Evolutionary conservation across 2,888 invertebrate genomes (phyloP).

Genomic region (Pachycephus smyrnensis): DNA sequence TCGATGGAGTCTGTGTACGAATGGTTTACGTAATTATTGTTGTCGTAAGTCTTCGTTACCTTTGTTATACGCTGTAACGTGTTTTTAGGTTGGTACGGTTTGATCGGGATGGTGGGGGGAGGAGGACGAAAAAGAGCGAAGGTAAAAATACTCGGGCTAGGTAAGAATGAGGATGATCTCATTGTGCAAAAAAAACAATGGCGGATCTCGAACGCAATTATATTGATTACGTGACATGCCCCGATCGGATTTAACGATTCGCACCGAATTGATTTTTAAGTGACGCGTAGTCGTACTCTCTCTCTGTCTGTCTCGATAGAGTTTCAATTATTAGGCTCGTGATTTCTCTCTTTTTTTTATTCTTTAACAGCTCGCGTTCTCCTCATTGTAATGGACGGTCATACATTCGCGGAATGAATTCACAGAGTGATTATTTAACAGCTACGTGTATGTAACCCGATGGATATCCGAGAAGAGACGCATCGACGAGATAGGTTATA

Average conservation of each 20-base stretch:
- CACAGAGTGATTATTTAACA: too few relatives aligned
- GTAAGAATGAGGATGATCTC: slow-evolving; percentile 16
- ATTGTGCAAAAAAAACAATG: slow-evolving; percentile 8
- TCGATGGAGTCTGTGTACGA: neutral
- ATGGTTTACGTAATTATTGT: neutral
- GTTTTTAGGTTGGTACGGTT: neutral
- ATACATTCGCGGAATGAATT: neutral
- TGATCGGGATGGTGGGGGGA: neutral
- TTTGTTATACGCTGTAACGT: neutral
- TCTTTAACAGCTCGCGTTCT: too few relatives aligned
- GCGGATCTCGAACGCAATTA: neutral
- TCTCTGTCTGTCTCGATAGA: neutral
- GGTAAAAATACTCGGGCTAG: neutral
- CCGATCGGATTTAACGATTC: neutral
- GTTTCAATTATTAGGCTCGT: too few relatives aligned
- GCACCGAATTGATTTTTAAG: neutral
- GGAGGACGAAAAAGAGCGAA: neutral
- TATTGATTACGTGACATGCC: neutral
- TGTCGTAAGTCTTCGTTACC: neutral
- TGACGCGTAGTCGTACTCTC: neutral
- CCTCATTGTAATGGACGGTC: neutral
- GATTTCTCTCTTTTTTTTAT: too few relatives aligned
- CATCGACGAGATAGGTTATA: neutral
- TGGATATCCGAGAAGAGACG: neutral
- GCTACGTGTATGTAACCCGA: neutral